phyloP scores from a whole-genome alignment of 2,113 vertebrate genomes.

The Myotis davidii region DNA sequence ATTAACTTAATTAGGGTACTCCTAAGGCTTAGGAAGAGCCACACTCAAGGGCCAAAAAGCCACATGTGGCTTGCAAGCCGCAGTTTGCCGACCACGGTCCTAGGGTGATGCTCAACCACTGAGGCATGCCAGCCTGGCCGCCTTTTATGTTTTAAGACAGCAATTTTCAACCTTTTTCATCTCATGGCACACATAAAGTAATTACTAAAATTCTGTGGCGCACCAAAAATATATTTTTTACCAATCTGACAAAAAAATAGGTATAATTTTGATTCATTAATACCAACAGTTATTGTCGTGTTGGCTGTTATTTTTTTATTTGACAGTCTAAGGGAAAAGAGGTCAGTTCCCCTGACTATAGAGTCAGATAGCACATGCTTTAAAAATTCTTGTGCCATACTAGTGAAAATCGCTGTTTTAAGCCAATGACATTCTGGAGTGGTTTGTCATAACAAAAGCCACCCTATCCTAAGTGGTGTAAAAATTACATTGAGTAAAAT shows the following conservation, averaged over 20 bases:
- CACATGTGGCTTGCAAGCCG: no score
- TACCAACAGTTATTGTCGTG: background rate
- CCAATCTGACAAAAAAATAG: background rate
- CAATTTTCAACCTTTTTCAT: background rate
- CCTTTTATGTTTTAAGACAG: background rate
- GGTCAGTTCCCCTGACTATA: background rate
- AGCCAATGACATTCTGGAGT: background rate
- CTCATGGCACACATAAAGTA: background rate
- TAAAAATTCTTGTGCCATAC: background rate
- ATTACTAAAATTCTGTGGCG: background rate
- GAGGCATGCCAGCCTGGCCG: fast-evolving
- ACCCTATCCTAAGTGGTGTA: background rate
- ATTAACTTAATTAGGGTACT: no score
- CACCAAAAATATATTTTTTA: background rate
- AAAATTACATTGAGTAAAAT: conserved; percentile 13
- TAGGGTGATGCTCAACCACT: no score
- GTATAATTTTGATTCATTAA: background rate
- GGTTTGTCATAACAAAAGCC: background rate
- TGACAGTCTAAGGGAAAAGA: background rate
- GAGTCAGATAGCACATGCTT: background rate
- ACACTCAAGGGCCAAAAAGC: no score
- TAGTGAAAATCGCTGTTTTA: background rate
- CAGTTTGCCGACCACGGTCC: no score
- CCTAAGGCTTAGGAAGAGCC: no score
- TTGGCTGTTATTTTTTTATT: background rate